These are phyloP conservation scores for Nyctibius grandis DNA, from an alignment of 2,797 vertebrate genomes.

Conservation along the genomic window DNA sequence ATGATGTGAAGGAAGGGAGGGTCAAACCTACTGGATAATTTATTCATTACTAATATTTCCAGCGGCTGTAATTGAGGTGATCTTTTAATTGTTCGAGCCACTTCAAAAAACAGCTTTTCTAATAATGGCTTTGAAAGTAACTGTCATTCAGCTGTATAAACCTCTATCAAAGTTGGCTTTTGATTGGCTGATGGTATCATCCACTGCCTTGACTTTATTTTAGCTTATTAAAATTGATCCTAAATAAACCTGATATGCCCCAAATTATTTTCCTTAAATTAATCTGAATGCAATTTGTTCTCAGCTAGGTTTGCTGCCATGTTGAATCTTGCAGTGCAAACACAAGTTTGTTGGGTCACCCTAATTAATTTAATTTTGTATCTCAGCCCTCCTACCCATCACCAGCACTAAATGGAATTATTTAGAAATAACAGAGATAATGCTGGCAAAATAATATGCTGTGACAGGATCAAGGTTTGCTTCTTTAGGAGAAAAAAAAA, in stretches of 20 bases:
- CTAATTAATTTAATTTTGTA: conserved; percentile 69
- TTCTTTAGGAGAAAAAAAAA: neutral
- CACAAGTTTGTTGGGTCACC: conserved; percentile 54
- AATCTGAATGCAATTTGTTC: conserved; percentile 68
- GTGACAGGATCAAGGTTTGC: conserved; percentile 17
- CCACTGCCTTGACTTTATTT: conserved; percentile 59
- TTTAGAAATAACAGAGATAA: conserved; percentile 63
- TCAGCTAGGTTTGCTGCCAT: conserved; percentile 25
- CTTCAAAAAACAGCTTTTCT: conserved; percentile 26
- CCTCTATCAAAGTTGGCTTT: conserved; percentile 40
- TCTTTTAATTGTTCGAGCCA: conserved; percentile 52
- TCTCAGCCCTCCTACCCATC: conserved; percentile 49
- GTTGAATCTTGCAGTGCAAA: conserved; percentile 45
- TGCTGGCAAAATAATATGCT: conserved; percentile 17
- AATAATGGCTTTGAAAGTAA: conserved; percentile 18
- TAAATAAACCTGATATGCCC: conserved; percentile 71
- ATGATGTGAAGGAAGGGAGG: conserved; percentile 6
- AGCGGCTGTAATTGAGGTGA: conserved; percentile 40
- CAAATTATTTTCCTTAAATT: conserved; percentile 67
- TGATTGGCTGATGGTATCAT: conserved; percentile 52
- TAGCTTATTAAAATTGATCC: conserved; percentile 73
- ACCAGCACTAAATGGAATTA: conserved; percentile 54
- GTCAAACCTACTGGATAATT: conserved; percentile 13
- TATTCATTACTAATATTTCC: conserved; percentile 58
- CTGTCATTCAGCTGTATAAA: conserved; percentile 51